Evolutionary conservation across 2,888 invertebrate genomes (phyloP), one percentile per base, ranked within the genome.

Genomic region (Bruchidius siliquastri): DNA sequence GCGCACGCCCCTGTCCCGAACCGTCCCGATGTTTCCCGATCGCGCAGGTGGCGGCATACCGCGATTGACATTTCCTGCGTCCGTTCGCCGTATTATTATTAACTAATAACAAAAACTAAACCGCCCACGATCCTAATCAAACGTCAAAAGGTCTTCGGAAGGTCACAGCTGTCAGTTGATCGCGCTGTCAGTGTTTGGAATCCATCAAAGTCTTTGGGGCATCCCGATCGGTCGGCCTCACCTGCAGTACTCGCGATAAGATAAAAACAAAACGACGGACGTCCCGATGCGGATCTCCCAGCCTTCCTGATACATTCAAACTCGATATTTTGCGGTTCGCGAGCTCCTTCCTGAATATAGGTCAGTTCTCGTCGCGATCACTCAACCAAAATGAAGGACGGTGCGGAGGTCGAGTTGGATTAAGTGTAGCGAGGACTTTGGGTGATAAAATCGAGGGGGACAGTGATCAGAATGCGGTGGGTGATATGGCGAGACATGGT

Each of bases 31-130:
- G 79, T 74, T 70, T 73, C 74, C 75, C 83, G 87, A 87, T 85
- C 81, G 80, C 81, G 83, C 85, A 86, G 86, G 86, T 86, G 86
- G 86, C 84, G 84, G 84, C 82, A 85, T 84, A 13, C 49, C 49
- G 49, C 49, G 85, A 85, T 86, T 86, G 86, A 87, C 86, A 84
- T 85, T 85, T 86, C 83, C 84, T 83, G 82, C 83, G 83, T 80
- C 81, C 83, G 82, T 82, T 80, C 82, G 83, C 82, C 78, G 68
- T 68, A 81, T 79, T 75, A 81, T 80, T 78, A 78, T 79, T 77
- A 79, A 77, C 79, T 78, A 81, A 80, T 78, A 76, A 78, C 76
- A 78, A 77, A 78, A 80, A 73, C 49, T 13, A 49, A 49, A 49
- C 49, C 18, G 18, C 49, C 49, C 49, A 49, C 49, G 72, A 75